These are phyloP conservation scores for Bradypodion pumilum DNA, from an alignment of 2,797 vertebrate species.

Conservation along the genomic window DNA sequence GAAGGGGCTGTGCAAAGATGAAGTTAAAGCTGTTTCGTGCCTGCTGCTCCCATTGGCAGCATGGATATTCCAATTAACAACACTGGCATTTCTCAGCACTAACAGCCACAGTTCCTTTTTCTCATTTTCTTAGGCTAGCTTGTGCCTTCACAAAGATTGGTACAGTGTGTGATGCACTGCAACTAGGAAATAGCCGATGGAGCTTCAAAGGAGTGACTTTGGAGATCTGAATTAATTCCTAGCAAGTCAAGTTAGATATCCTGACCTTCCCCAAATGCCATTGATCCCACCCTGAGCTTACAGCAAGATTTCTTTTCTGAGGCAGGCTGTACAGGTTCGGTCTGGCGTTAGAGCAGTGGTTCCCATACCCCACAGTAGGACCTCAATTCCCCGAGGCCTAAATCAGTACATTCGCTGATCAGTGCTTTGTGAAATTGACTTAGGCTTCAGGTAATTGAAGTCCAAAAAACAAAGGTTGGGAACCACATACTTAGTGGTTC, in stretches of 20 bases:
- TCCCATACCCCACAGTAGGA: too few species aligned
- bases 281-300: too few species aligned
- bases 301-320: background rate
- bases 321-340: background rate
- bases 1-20: background rate
- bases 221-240: background rate
- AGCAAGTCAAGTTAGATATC: background rate
- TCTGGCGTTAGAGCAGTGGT: background rate
- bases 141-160: background rate
- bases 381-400: too few species aligned
- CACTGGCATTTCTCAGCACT: background rate
- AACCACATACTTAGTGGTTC: background rate
- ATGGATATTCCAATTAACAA: background rate
- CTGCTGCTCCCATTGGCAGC: too few species aligned
- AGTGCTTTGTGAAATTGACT: too few species aligned
- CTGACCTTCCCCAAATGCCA: background rate
- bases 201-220: background rate
- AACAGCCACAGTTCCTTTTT: background rate
- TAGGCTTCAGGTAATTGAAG: too few species aligned
- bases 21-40: background rate
- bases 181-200: background rate
- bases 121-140: background rate
- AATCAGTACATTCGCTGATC: too few species aligned
- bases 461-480: too few species aligned
- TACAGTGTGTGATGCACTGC: background rate